Conservation (phyloP, 2,888 invertebrate genomes). For the Rapana venosa region DNA sequence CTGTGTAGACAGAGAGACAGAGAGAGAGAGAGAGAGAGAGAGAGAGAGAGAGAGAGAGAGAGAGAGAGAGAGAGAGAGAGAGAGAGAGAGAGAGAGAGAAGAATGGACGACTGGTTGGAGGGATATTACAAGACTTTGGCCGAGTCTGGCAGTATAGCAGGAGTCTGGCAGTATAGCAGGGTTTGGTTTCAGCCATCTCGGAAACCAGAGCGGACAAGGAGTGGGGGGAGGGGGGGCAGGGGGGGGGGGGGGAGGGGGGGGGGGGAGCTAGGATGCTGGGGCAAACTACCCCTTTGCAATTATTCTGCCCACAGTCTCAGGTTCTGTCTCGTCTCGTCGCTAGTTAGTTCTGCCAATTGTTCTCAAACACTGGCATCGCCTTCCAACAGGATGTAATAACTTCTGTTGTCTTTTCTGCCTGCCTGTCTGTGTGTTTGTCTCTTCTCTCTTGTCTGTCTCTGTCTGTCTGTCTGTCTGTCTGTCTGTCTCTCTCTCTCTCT, state of each 20-base stretch:
- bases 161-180: too few relatives aligned
- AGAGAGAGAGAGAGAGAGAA: background rate
- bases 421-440: background rate
- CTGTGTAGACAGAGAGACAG: background rate
- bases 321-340: background rate
- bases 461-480: background rate
- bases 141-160: background rate
- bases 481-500: conserved; percentile 18
- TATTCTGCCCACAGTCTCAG: background rate
- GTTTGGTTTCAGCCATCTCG: background rate
- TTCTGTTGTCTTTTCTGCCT: background rate
- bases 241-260: background rate
- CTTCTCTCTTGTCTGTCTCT: background rate
- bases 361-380: background rate
- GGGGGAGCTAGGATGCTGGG: background rate
- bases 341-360: background rate
- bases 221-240: background rate
- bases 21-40: background rate
- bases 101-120: background rate
- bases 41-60: background rate
- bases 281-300: background rate
- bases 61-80: background rate
- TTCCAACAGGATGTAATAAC: conserved; percentile 11
- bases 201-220: background rate
- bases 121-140: background rate